Evolutionary conservation across 2,797 vertebrate genomes (phyloP), one percentile per base, ranked within the genome.

Genomic region (Nannoperca australis): DNA sequence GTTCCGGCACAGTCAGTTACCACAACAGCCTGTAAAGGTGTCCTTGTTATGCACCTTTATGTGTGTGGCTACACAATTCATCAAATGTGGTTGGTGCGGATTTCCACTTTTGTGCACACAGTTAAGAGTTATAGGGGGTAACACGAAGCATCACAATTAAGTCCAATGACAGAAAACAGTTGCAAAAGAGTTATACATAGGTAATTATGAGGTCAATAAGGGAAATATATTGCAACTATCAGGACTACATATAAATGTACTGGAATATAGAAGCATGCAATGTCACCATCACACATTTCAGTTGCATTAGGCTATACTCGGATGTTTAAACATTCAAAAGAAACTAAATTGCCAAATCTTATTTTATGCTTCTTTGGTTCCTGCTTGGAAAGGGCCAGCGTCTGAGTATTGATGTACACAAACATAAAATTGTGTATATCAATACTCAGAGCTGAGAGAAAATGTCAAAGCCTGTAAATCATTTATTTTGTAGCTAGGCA

Each of bases 381-480:
- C 55, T 64, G 7, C 69, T 87, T 15, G 20, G 83, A 87, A 89
- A 78, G 51, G 51, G 47, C 66, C 77, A 59, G 70, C 68, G 71
- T 89, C 63, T 12, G 10, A 24, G 49, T 51, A 24, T 51, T 22
- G n/a, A 51, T 51, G n/a, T 22, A 51, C n/a, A 50, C 49, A 50
- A 50, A 51, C 49, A 60, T 64, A 72, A 18, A 22, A 64, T 61
- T 85, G 51, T 60, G 17, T 55, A 74, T 67, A 89, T 93, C 80
- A 87, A 80, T 88, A 79, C 66, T 83, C 45, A 58, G 24, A 85
- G 66, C 73, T 58, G 73, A 79, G 58, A 68, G 70, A 78, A 88
- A 83, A 81, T 73, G 69, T 58, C 83, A 88, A 70, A 76, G 61
- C 61, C 68, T 73, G 72, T 89, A 73, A 89, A 87, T 88, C 70